A percentile compares a stretch with the other conserved stretches of the same genome.
These are phyloP conservation scores for Sapajus apella DNA, from an alignment of 2,113 vertebrate species.

Conservation along the genomic window DNA sequence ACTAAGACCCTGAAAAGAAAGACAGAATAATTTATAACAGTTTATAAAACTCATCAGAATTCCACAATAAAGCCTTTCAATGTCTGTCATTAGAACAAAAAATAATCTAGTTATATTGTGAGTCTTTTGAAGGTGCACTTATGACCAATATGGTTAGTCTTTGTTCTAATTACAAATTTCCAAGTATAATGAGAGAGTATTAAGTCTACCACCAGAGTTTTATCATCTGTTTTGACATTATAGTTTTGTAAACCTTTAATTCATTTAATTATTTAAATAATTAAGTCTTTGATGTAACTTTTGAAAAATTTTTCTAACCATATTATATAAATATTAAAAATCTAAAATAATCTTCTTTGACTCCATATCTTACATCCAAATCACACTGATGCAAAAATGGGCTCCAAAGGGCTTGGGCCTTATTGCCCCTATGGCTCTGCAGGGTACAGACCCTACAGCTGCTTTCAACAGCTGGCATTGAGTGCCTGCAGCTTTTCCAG, in stretches of 20 bases:
- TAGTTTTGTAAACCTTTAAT: neutral
- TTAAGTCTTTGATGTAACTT: neutral
- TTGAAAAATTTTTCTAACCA: neutral
- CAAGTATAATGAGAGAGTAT: neutral
- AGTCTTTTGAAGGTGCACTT: slow-evolving; percentile 32
- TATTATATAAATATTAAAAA: neutral
- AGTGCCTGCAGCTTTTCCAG: too few relatives aligned
- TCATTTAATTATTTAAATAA: neutral
- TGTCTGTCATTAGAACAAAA: neutral
- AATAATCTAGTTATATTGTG: neutral
- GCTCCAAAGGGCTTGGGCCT: too few relatives aligned
- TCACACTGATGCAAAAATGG: too few relatives aligned
- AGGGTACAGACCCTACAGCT: too few relatives aligned
- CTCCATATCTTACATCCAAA: too few relatives aligned
- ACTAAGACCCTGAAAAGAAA: neutral
- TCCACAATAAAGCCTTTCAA: neutral
- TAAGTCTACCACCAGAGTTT: neutral
- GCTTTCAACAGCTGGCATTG: too few relatives aligned
- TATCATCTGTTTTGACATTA: slow-evolving; percentile 29
- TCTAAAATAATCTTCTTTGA: neutral
- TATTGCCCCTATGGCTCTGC: too few relatives aligned
- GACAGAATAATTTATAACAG: neutral
- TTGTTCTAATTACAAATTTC: slow-evolving; percentile 34
- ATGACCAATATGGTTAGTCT: neutral
- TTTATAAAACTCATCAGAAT: neutral